Evolutionary conservation across 2,888 invertebrate genomes (phyloP).

Genomic region (Heliconius ethilla): DNA sequence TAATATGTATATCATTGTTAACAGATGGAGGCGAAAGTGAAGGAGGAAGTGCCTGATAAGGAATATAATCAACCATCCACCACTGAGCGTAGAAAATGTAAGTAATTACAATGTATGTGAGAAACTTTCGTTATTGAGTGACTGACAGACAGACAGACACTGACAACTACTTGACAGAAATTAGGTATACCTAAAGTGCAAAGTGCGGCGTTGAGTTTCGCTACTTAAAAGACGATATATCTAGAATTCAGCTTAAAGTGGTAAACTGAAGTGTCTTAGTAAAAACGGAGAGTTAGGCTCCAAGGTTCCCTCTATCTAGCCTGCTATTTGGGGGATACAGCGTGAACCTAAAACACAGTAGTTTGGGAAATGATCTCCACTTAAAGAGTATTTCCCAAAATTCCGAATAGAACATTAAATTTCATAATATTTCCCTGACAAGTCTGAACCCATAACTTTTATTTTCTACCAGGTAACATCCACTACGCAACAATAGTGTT

Average conservation of each 20-base stretch:
- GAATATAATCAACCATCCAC: conserved; percentile 66
- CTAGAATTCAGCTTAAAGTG: too few species aligned
- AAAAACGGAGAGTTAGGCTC: neutral
- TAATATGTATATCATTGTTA: conserved; percentile 38
- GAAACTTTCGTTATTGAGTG: too few species aligned
- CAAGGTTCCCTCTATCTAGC: neutral
- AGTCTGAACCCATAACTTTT: neutral
- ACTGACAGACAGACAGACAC: too few species aligned
- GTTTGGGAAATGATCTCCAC: too few species aligned
- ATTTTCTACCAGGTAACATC: neutral
- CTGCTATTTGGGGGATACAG: too few species aligned
- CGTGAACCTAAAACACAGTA: too few species aligned
- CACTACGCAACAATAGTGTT: neutral
- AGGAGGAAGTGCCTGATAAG: conserved; percentile 73
- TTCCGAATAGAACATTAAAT: too few species aligned
- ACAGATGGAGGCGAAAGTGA: conserved; percentile 78
- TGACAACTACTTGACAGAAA: too few species aligned
- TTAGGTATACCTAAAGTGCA: too few species aligned
- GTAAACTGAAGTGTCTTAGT: neutral
- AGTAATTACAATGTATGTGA: conserved; percentile 46
- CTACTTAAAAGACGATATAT: too few species aligned
- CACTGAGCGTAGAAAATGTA: conserved; percentile 70
- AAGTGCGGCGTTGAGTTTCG: too few species aligned
- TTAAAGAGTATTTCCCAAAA: too few species aligned
- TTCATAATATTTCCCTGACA: neutral